A percentile compares a stretch with the other conserved stretches of the same genome.
Conservation (phyloP, 2,797 vertebrate genomes). For the Anas bahamensis region DNA sequence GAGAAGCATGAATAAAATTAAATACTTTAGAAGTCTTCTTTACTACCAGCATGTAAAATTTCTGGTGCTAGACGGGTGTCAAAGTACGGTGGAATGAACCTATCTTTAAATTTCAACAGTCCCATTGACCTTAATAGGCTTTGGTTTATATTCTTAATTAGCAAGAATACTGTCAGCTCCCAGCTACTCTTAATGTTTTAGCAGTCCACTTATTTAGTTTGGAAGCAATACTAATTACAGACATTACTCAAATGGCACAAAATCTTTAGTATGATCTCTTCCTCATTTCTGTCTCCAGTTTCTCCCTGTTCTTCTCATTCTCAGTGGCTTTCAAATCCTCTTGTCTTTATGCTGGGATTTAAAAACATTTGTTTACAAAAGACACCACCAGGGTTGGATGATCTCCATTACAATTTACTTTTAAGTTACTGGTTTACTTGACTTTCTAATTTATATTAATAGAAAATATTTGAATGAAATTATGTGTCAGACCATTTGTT, state of each 20-base stretch:
- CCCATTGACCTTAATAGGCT: slow-evolving; percentile 20
- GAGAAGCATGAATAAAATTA: slow-evolving; percentile 16
- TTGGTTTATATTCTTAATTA: slow-evolving; percentile 30
- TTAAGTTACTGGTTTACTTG: slow-evolving; percentile 42
- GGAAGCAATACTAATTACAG: slow-evolving; percentile 49
- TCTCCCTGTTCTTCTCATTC: slow-evolving; percentile 28
- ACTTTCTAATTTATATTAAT: slow-evolving; percentile 67
- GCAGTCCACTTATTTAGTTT: slow-evolving; percentile 25
- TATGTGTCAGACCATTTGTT: slow-evolving; percentile 46
- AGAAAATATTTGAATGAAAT: slow-evolving; percentile 61
- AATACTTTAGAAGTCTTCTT: slow-evolving; percentile 15
- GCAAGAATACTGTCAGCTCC: slow-evolving; percentile 34
- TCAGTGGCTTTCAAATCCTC: slow-evolving; percentile 35
- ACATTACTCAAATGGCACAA: slow-evolving; percentile 32
- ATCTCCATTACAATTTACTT: slow-evolving; percentile 54
- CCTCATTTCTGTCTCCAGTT: slow-evolving; percentile 44
- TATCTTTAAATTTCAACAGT: slow-evolving; percentile 30
- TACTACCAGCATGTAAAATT: slow-evolving; percentile 2
- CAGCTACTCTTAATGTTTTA: slow-evolving; percentile 27
- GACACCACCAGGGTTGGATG: slow-evolving; percentile 14
- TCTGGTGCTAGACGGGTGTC: neutral
- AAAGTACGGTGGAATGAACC: neutral
- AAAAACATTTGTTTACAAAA: slow-evolving; percentile 70
- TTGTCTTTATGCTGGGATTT: slow-evolving; percentile 38
- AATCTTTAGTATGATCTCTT: slow-evolving; percentile 21